Evolutionary conservation across 2,888 invertebrate genomes (phyloP).

Genomic region (Mesopsocus fuscifrons): DNA sequence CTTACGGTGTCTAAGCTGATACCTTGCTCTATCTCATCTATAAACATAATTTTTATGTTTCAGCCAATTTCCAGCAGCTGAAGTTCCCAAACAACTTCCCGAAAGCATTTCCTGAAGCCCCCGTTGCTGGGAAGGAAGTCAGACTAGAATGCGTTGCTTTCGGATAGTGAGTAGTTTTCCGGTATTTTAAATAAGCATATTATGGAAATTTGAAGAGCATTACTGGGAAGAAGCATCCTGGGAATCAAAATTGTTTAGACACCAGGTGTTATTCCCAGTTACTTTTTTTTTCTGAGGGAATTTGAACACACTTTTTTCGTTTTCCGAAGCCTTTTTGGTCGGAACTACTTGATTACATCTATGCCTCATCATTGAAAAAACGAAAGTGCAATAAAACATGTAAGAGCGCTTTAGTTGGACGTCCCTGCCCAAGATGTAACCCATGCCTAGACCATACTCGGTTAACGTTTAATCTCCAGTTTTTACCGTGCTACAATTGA

Average conservation of each 20-base stretch:
- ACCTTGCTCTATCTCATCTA: too few species aligned
- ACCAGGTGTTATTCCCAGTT: not conserved
- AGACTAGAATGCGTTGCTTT: conserved; percentile 88
- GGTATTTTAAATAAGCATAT: too few species aligned
- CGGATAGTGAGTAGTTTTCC: conserved; percentile 58
- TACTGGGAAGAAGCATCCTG: too few species aligned
- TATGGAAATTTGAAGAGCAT: too few species aligned
- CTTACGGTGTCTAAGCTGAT: too few species aligned
- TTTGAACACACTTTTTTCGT: not conserved
- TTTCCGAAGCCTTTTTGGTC: not conserved
- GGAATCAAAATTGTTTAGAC: too few species aligned
- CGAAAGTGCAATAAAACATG: not conserved
- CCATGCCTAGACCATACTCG: too few species aligned
- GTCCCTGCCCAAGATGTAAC: too few species aligned
- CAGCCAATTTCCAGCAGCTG: conserved; percentile 71
- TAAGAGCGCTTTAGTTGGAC: not conserved
- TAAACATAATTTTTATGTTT: too few species aligned
- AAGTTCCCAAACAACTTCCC: conserved; percentile 92
- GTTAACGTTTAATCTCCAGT: too few species aligned
- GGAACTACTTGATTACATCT: not conserved
- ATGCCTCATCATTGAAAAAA: not conserved
- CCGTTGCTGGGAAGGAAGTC: conserved; percentile 75
- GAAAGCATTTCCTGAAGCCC: conserved; percentile 86
- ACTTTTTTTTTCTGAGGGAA: too few species aligned
- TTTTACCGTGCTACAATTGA: too few species aligned